These are phyloP conservation scores for Dryomyza anilis DNA, from an alignment of 2,888 invertebrate genomes.

Conservation along the genomic window DNA sequence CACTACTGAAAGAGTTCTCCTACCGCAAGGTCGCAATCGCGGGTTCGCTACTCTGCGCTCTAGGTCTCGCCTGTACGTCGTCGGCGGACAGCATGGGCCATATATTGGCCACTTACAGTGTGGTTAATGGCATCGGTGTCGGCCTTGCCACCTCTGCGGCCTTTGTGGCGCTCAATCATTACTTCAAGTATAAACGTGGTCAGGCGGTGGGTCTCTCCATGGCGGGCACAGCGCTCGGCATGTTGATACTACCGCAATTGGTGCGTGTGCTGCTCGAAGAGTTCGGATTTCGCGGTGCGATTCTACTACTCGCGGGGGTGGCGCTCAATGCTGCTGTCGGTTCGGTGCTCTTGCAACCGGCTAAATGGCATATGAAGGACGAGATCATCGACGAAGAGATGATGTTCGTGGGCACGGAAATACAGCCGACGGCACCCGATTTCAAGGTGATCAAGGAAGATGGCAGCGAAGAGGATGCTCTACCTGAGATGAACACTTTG, in stretches of 20 bases:
- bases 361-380: conserved; percentile 72
- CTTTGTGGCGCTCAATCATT: conserved; percentile 79
- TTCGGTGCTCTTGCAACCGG: conserved; percentile 71
- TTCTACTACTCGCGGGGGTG: conserved; percentile 70
- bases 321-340: conserved; percentile 73
- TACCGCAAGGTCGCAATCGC: conserved; percentile 74
- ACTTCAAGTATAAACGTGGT: conserved; percentile 76
- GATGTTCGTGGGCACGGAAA: conserved; percentile 49
- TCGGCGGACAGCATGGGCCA: conserved; percentile 75
- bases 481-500: conserved; percentile 60
- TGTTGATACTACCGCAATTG: conserved; percentile 80
- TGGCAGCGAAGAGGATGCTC: conserved; percentile 65
- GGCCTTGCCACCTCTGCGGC: conserved; percentile 78
- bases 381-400: conserved; percentile 58
- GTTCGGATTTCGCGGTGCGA: conserved; percentile 72
- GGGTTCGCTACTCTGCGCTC: conserved; percentile 70
- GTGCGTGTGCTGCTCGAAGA: conserved; percentile 69
- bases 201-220: conserved; percentile 81
- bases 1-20: conserved; percentile 76
- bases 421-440: conserved; percentile 61
- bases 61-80: conserved; percentile 72
- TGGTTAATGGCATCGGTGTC: conserved; percentile 78
- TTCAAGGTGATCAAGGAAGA: conserved; percentile 73
- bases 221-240: conserved; percentile 79
- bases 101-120: conserved; percentile 74